phyloP scores from a whole-genome alignment of 2,113 vertebrate genomes.

The Scatophagus argus region DNA sequence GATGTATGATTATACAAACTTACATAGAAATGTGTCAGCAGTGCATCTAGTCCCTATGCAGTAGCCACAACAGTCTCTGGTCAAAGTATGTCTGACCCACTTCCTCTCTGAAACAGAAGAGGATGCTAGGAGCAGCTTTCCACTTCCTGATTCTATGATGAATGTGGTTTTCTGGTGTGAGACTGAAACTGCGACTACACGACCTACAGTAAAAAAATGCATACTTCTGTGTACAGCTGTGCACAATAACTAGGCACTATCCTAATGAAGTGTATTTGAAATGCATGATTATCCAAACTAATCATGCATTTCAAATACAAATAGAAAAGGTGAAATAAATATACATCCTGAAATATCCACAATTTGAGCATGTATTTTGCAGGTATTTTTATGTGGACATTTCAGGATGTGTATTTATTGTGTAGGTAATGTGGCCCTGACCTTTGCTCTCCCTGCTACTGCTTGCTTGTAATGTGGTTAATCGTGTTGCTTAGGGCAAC shows the following conservation, averaged over 20 bases:
- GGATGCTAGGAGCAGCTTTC: constrained; percentile 49
- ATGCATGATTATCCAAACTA: too few relatives aligned
- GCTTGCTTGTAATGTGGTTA: background rate
- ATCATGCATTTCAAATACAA: too few relatives aligned
- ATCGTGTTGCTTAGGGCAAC: background rate
- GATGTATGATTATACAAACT: background rate
- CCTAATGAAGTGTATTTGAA: background rate
- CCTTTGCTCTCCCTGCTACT: background rate
- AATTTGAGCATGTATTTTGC: too few relatives aligned
- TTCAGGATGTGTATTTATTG: background rate
- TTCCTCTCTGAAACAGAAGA: constrained; percentile 54
- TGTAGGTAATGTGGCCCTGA: background rate
- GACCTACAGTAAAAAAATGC: background rate
- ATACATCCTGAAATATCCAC: too few relatives aligned
- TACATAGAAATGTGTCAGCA: background rate
- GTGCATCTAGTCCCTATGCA: background rate
- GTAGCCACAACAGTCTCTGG: constrained; percentile 34
- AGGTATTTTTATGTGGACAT: fast-evolving
- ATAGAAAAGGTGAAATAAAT: too few relatives aligned
- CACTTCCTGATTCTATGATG: constrained; percentile 62
- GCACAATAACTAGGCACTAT: background rate
- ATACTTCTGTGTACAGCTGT: background rate
- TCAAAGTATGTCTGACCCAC: constrained; percentile 59
- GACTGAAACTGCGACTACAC: constrained; percentile 19
- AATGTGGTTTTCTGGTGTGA: constrained; percentile 58